These are phyloP conservation scores for Callionymus lyra DNA, from an alignment of 2,113 vertebrate genomes.

Conservation along the genomic window DNA sequence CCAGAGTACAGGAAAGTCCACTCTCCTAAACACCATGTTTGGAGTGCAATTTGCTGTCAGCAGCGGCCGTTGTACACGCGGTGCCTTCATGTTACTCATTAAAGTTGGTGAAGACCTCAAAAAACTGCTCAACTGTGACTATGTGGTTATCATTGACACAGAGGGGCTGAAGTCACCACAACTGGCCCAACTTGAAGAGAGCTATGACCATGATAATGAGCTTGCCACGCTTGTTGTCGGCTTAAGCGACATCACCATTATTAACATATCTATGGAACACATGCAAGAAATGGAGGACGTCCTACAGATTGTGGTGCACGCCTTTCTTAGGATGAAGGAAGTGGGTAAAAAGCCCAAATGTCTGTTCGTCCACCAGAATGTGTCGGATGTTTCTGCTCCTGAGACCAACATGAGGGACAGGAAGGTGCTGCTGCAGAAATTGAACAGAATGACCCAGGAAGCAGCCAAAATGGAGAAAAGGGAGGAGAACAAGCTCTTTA, in stretches of 20 bases:
- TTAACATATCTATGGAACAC: constrained; percentile 58
- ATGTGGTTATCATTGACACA: constrained; percentile 49
- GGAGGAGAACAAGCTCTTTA: constrained; percentile 20
- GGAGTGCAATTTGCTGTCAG: constrained; percentile 71
- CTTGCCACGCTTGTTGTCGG: constrained; percentile 69
- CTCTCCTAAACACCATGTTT: constrained; percentile 78
- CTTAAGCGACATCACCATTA: constrained; percentile 62
- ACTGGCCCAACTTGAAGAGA: constrained; percentile 30
- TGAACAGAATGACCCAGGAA: constrained; percentile 53
- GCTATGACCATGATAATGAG: constrained; percentile 61
- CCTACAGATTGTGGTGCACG: constrained; percentile 44
- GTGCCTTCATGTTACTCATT: constrained; percentile 57
- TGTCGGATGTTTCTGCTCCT: constrained; percentile 50
- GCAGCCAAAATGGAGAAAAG: constrained; percentile 56
- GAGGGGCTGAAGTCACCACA: constrained; percentile 44
- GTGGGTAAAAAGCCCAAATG: constrained; percentile 61
- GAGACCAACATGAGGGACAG: constrained; percentile 45
- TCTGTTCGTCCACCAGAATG: constrained; percentile 71
- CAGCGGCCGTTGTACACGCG: constrained; percentile 63
- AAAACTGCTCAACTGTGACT: constrained; percentile 46
- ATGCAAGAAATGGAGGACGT: constrained; percentile 43
- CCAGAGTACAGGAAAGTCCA: constrained; percentile 66
- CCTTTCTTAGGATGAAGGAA: constrained; percentile 51
- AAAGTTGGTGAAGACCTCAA: constrained; percentile 32
- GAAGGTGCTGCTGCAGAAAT: constrained; percentile 45